Evolutionary conservation across 2,888 invertebrate genomes (phyloP), one percentile per base, ranked within the genome.

Genomic region (Dynastes grantii): DNA sequence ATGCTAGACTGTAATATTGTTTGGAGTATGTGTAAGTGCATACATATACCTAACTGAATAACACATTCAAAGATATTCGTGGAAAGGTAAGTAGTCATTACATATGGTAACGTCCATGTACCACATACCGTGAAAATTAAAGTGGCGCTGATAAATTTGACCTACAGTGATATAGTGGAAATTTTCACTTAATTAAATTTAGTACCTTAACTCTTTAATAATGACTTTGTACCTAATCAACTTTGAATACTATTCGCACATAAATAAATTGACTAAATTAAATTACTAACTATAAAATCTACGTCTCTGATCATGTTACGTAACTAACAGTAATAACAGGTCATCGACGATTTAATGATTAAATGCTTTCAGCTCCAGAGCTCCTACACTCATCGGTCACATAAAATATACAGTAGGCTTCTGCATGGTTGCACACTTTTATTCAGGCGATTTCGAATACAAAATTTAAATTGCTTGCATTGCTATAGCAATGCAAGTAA

Each of bases 281-380:
- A 53, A 4, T 5, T 6, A n/a, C 1, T 53, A 5, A 53, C n/a
- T 16, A 2, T 53, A 8, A 58, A 27, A 22, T 16, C 8, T 22
- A 58, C 55, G 55, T 16, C 55, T 58, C 16, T 58, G 55, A 22
- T 8, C 16, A 58, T 58, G 22, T 58, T 58, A 58, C 1, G 55
- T 5, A 58, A 58, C 55, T 58, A 58, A 58, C 55, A 22, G 27
- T 58, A 58, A 58, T 58, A 58, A 22, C 55, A 22, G 8, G 55
- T 22, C 55, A 58, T 58, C 22, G 22, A 58, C 6, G 55, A 58
- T 58, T 58, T 22, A 58, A 58, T 58, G 22, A 58, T 55, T 55
- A n/a, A 58, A 58, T 27, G 16, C 2, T 58, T 58, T 22, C 22
- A 22, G 55, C 55, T 58, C 8, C 55, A 8, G 22, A 22, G 55